A percentile compares a stretch with the other conserved stretches of the same genome.
Conservation (phyloP, 2,113 vertebrate species). For the Pseudolaguvia tuberculata region DNA sequence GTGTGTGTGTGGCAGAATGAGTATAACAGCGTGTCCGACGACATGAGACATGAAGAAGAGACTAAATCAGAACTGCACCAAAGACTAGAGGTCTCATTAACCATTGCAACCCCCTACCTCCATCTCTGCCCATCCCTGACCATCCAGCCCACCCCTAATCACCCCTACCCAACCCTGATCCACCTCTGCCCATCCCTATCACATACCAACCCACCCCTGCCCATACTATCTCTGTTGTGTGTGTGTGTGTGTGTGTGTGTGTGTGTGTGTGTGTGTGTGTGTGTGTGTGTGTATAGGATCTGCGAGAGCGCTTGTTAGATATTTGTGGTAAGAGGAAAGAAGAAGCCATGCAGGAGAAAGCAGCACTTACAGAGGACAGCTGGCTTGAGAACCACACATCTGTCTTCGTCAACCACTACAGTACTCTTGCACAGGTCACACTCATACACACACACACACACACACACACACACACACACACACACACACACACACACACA, state of each 20-base stretch:
- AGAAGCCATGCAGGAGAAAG: slow-evolving; percentile 73
- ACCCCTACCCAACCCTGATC: too few species aligned
- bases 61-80: slow-evolving; percentile 85
- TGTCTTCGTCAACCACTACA: slow-evolving; percentile 77
- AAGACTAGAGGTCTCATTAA: slow-evolving; percentile 79
- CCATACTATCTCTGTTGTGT: too few species aligned
- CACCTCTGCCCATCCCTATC: too few species aligned
- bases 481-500: too few species aligned
- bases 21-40: slow-evolving; percentile 79
- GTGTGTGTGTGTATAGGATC: too few species aligned
- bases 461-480: slow-evolving; percentile 15
- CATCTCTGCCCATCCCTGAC: too few species aligned
- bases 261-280: slow-evolving; percentile 24
- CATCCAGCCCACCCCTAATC: too few species aligned
- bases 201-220: too few species aligned
- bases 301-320: slow-evolving; percentile 81
- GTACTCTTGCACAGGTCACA: slow-evolving; percentile 83
- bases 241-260: slow-evolving; percentile 23
- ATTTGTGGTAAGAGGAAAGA: slow-evolving; percentile 79
- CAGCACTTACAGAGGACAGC: slow-evolving; percentile 63
- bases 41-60: slow-evolving; percentile 80
- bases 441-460: slow-evolving; percentile 68
- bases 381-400: slow-evolving; percentile 75
- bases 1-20: slow-evolving; percentile 83
- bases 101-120: too few species aligned